These are phyloP conservation scores for Rhyzopertha dominica DNA, from an alignment of 1,140 invertebrate species.

Conservation along the genomic window DNA sequence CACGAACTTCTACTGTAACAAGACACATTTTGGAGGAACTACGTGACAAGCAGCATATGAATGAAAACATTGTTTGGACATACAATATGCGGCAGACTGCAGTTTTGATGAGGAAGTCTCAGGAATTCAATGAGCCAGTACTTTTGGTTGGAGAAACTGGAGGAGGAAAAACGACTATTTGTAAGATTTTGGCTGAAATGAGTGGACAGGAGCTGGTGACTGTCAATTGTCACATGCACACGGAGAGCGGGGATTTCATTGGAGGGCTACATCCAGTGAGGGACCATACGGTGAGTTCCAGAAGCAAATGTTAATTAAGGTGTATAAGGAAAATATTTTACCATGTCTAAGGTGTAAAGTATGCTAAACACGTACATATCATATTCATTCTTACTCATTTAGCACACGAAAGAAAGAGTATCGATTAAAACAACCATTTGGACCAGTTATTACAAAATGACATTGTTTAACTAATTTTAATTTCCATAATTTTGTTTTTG, in stretches of 20 bases:
- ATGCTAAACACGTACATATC: no score
- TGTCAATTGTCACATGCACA: conserved; percentile 98
- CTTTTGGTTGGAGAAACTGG: conserved; percentile 97
- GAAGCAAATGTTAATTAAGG: conserved; percentile 2
- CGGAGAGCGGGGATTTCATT: conserved; percentile 96
- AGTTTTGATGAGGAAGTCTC: conserved; percentile 85
- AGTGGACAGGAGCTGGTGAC: conserved; percentile 62
- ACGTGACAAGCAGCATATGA: conserved; percentile 52
- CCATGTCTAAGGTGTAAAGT: no score
- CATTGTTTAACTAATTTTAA: no score
- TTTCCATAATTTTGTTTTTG: no score
- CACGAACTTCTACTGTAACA: conserved; percentile 72
- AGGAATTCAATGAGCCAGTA: conserved; percentile 90
- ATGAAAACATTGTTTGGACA: conserved; percentile 90
- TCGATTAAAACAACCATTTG: no score
- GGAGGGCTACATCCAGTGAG: conserved; percentile 91
- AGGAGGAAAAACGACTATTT: conserved; percentile 97
- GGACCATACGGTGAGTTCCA: conserved; percentile 50
- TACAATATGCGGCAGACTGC: conserved; percentile 84
- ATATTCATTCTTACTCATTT: no score
- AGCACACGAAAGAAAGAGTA: no score
- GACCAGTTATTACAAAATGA: no score
- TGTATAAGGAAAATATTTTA: conserved; percentile 2
- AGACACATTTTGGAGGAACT: conserved; percentile 66
- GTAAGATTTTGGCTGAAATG: conserved; percentile 77